Evolutionary conservation across 64 coral and sea anemone genomes (phyloP), one percentile per base, ranked within the genome.

Genomic region (Montipora efflorescens): DNA sequence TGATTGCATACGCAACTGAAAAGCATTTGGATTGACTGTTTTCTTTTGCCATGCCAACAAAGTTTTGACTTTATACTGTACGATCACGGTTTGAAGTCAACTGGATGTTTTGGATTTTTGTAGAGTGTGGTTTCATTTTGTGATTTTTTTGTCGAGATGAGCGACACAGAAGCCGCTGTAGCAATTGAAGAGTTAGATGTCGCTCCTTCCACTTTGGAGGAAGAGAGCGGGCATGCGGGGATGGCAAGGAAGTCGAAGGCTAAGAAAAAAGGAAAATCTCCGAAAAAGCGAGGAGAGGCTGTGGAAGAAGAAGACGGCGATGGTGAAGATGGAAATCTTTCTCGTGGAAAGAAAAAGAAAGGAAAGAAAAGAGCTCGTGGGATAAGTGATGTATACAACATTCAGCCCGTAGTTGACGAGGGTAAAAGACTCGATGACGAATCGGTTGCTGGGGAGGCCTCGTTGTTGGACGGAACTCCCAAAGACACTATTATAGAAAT

Each of bases 191-290:
- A 69, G 7, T 66, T 71, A 86, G 71, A 70, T 68, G 62, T 19
- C 16, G 46, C 9, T 64, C 18, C 18, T 86, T 48, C 59, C 12
- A 23, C 22, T 71, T 7, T 47, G 19, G 66, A 71, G 14, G 82
- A 71, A 36, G 82, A 86, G 22, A 66, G 6, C 62, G 62, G n/a
- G 14, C 81, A 61, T 18, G 18, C 20, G 22, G 45, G 6, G 47
- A 21, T 71, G 7, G 52, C 52, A 55, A 84, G 36, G 45, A 86
- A 71, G 14, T 15, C 23, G 10, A 79, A 90, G 15, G 90, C 15
- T 13, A 92, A 92, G 58, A 92, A 83, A 69, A 83, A 92, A 62
- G 81, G 43, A 6, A 92, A 92, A 55, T 47, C 47, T 47, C 2
- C 25, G 21, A 91, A 81, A 49, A 81, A 44, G 4, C 47, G 15